These are phyloP conservation scores for Drosophila lutescens DNA, from an alignment of 2,888 invertebrate genomes.

Conservation along the genomic window DNA sequence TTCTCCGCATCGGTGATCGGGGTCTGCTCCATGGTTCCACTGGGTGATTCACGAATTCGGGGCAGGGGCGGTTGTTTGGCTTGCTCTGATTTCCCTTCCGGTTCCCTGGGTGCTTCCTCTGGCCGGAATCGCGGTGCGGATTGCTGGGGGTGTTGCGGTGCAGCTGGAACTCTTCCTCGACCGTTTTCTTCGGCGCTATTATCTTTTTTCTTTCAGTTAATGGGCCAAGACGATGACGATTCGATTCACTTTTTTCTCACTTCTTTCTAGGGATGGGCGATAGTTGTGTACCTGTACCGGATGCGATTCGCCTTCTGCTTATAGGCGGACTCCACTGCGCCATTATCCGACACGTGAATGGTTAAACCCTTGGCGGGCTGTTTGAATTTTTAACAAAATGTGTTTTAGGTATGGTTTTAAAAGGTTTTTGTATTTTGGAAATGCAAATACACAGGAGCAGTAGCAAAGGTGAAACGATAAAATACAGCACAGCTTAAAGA, in stretches of 20 bases:
- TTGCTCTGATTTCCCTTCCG: conserved; percentile 12
- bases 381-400: no score
- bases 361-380: no score
- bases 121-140: background rate
- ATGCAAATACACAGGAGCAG: no score
- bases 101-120: conserved; percentile 1
- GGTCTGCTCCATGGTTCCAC: conserved; percentile 81
- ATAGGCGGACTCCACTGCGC: no score
- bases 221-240: conserved; percentile 32
- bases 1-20: conserved; percentile 94
- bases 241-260: background rate
- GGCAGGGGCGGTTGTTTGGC: conserved; percentile 54
- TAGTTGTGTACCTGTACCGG: no score
- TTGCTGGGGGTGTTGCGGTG: background rate
- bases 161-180: background rate
- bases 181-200: conserved; percentile 11
- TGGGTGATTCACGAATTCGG: conserved; percentile 65
- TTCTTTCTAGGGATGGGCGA: no score
- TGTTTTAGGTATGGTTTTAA: no score
- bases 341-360: no score
- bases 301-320: no score
- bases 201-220: conserved; percentile 25
- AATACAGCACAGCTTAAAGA: no score
- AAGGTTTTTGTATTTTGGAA: no score
- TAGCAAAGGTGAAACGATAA: no score